Percentiles rank a stretch among this genome's conserved stretches.
Conservation (phyloP, 2,888 invertebrate species). For the Dendrolimus houi region DNA sequence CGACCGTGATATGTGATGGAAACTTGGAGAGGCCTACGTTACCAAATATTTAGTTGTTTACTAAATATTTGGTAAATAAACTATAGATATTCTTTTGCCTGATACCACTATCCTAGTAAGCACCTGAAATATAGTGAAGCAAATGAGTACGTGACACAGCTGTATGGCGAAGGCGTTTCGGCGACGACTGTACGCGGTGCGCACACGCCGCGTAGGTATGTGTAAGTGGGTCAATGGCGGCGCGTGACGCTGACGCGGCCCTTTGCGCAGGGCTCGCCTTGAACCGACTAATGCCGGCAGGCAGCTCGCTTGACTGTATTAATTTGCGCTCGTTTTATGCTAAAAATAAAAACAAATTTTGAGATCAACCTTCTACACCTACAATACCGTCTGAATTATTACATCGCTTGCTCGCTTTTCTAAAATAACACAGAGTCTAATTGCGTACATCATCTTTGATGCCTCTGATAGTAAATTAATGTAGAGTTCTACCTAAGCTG, state of each 20-base stretch:
- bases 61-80: too few species aligned
- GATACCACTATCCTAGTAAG: background rate
- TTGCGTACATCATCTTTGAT: background rate
- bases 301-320: slow-evolving; percentile 48
- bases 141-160: slow-evolving; percentile 42
- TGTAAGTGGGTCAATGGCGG: slow-evolving; percentile 71
- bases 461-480: too few species aligned
- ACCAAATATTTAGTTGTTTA: too few species aligned
- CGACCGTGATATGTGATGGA: too few species aligned
- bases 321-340: slow-evolving; percentile 60
- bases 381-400: background rate
- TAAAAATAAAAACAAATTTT: slow-evolving; percentile 41
- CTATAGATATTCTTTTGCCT: too few species aligned
- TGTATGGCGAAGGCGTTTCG: slow-evolving; percentile 44
- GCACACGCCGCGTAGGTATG: slow-evolving; percentile 52
- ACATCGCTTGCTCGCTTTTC: background rate
- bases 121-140: background rate
- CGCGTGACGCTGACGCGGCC: slow-evolving; percentile 70
- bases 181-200: slow-evolving; percentile 54
- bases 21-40: too few species aligned
- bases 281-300: slow-evolving; percentile 55
- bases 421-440: background rate
- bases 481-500: too few species aligned
- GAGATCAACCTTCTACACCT: background rate
- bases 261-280: slow-evolving; percentile 71